Base-by-base conservation (phyloP, 2,113 vertebrate genomes). In the Todiramphus saurophagus region DNA sequence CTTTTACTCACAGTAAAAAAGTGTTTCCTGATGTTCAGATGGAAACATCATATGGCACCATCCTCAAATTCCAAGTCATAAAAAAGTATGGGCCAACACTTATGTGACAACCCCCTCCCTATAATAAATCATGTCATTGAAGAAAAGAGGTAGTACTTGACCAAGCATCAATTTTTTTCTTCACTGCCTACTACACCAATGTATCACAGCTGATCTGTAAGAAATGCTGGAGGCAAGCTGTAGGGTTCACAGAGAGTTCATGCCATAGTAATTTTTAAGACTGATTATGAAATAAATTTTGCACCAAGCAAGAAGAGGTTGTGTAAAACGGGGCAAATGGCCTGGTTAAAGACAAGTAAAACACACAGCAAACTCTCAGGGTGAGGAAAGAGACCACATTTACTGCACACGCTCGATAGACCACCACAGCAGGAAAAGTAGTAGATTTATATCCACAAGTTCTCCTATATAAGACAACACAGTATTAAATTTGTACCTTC, bases 161-260 rank as follows among this genome's bases (percentile, higher is more conserved):
- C 30, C 37, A 87, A 81, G 28, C 8, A 51, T n/a, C 51, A 18
- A 0, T 5, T 60, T 55, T 88, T 87, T 51, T 30, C 28, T 82
- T 82, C 33, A 35, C 46, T 93, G 96, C 23, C 69, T 91, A 20
- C 37, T 83, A 31, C 30, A 79, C 15, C 69, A 77, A 24, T 43
- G 33, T 39, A 62, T 53, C 56, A 84, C 62, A 91, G 70, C 30
- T 85, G 74, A 97, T 90, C 60, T 64, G 53, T 68, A 89, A 3
- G 2, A 94, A 94, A 79, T 75, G 77, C 77, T 78, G 25, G n/a
- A 91, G 56, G 84, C 84, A 84, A 75, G 51, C 16, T 60, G 10
- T 51, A 46, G 60, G 20, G 81, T 93, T 96, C 95, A 93, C 43
- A 25, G 46, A 28, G 43, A 95, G 81, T 97, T 93, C 95, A 91